Evolutionary conservation across 2,113 vertebrate genomes (phyloP).

Genomic region (Lagopus leucura): DNA sequence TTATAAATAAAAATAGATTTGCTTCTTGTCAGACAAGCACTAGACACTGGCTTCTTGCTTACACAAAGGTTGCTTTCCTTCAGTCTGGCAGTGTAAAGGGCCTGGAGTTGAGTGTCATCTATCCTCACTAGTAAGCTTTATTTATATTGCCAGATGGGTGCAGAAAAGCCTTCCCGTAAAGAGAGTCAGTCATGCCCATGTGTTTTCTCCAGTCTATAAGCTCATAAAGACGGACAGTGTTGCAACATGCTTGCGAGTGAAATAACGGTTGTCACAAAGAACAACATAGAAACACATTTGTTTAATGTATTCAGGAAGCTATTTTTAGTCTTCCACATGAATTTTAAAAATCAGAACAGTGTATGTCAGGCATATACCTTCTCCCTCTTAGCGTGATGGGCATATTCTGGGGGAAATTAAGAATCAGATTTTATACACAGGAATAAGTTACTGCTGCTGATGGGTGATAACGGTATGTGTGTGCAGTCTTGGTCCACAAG

Average conservation of each 20-base stretch:
- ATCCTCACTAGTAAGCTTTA: conserved; percentile 32
- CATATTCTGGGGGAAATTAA: conserved; percentile 40
- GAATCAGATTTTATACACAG: background rate
- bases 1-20: conserved; percentile 55
- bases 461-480: background rate
- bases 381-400: conserved; percentile 31
- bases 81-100: conserved; percentile 44
- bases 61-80: background rate
- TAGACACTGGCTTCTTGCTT: background rate
- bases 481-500: background rate
- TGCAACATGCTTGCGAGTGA: conserved; percentile 40
- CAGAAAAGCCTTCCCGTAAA: conserved; percentile 38
- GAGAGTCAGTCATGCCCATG: conserved; percentile 20
- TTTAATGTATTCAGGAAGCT: conserved; percentile 55
- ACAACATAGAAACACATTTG: conserved; percentile 44
- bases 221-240: conserved; percentile 45
- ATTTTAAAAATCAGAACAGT: conserved; percentile 33
- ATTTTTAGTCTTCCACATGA: conserved; percentile 54
- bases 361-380: conserved; percentile 26
- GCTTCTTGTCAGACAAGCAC: background rate
- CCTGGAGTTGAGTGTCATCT: conserved; percentile 33
- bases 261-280: conserved; percentile 25
- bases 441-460: conserved; percentile 13
- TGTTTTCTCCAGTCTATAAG: conserved; percentile 41
- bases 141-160: conserved; percentile 50